A percentile compares a stretch with the other conserved stretches of the same genome.
These are phyloP conservation scores for Intellagama lesueurii DNA, from an alignment of 2,797 vertebrate genomes.

Conservation along the genomic window DNA sequence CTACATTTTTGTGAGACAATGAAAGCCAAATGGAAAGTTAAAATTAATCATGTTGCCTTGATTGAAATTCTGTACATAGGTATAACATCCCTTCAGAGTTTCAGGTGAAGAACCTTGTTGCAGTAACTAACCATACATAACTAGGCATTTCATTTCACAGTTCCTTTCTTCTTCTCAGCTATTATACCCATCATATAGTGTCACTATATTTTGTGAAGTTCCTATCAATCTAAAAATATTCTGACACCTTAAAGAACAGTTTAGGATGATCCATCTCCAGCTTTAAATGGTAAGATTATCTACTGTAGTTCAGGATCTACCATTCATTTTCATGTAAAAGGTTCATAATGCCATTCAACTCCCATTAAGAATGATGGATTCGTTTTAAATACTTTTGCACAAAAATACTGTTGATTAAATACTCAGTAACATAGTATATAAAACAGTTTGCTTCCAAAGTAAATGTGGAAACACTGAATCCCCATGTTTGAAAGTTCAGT, in stretches of 20 bases:
- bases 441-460: constrained; percentile 43
- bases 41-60: constrained; percentile 41
- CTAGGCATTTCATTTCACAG: constrained; percentile 26
- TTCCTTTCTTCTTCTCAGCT: constrained; percentile 59
- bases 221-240: constrained; percentile 46
- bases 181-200: constrained; percentile 52
- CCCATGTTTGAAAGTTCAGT: constrained; percentile 50
- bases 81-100: constrained; percentile 36
- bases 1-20: constrained; percentile 36
- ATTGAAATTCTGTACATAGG: constrained; percentile 22
- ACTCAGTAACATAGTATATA: constrained; percentile 22
- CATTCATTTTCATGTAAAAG: constrained; percentile 57
- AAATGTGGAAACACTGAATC: constrained; percentile 33
- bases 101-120: constrained; percentile 23
- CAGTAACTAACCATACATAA: constrained; percentile 44
- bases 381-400: constrained; percentile 45
- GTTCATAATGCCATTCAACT: constrained; percentile 34
- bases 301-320: constrained; percentile 53
- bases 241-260: constrained; percentile 43
- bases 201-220: constrained; percentile 52
- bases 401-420: constrained; percentile 42
- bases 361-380: constrained; percentile 23
- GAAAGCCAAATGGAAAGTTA: constrained; percentile 27
- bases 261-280: constrained; percentile 52
- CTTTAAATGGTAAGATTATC: constrained; percentile 57